A percentile compares a stretch with the other conserved stretches of the same genome.
These are phyloP conservation scores for Notiomystis cincta DNA, from an alignment of 2,113 vertebrate species.

Conservation along the genomic window DNA sequence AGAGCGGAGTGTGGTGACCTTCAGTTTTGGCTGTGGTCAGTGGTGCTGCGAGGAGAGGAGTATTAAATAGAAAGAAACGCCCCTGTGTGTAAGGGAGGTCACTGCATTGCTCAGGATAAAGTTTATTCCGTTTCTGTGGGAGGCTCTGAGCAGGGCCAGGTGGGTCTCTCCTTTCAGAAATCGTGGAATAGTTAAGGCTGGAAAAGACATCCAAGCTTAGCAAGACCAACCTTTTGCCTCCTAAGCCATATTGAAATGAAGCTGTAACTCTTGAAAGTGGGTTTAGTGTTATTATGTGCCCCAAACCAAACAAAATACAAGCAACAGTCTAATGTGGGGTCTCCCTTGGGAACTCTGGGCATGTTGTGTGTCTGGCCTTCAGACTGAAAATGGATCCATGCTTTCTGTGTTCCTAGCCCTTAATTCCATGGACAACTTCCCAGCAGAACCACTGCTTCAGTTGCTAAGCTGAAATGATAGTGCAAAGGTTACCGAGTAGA, in stretches of 20 bases:
- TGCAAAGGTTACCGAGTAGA: rapidly evolving
- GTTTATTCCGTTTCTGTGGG: rapidly evolving
- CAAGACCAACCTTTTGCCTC: rapidly evolving
- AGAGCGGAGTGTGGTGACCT: rapidly evolving
- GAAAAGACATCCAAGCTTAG: rapidly evolving
- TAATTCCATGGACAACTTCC: rapidly evolving
- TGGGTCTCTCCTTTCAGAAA: neutral
- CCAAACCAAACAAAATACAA: rapidly evolving
- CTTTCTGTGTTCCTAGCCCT: neutral
- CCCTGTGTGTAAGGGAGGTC: rapidly evolving
- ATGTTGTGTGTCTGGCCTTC: rapidly evolving
- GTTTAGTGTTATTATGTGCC: neutral
- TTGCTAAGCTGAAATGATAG: neutral
- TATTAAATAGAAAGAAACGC: rapidly evolving
- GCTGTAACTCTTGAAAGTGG: neutral
- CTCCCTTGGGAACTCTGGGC: rapidly evolving
- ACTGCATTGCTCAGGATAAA: rapidly evolving
- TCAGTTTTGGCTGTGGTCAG: neutral
- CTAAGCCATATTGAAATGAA: rapidly evolving
- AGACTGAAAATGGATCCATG: rapidly evolving
- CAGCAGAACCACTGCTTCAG: neutral
- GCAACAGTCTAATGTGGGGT: rapidly evolving
- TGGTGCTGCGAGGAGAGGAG: rapidly evolving
- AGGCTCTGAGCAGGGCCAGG: rapidly evolving
- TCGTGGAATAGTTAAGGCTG: neutral